Evolutionary conservation across 2,797 vertebrate genomes (phyloP).

Genomic region (Benthosema pterotum): DNA sequence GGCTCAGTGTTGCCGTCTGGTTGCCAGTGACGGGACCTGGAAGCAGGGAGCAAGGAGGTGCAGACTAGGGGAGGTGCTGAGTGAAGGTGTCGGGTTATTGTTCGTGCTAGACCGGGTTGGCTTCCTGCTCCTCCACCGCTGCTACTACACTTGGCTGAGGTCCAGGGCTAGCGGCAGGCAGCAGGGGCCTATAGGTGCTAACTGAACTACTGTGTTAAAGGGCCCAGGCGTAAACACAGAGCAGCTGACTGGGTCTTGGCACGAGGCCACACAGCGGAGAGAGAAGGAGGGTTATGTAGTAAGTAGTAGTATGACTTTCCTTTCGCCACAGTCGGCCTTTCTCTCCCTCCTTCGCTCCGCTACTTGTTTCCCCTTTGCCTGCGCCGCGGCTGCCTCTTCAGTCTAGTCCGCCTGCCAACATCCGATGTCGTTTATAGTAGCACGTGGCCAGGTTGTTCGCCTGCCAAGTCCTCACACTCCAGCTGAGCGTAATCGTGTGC

Average conservation of each 20-base stretch:
- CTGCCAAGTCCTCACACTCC: constrained; percentile 61
- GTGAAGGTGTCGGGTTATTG: constrained; percentile 58
- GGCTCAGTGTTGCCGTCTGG: no score
- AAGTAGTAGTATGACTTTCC: constrained; percentile 41
- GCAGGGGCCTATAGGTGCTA: constrained; percentile 58
- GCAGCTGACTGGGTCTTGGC: constrained; percentile 65
- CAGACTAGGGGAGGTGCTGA: constrained; percentile 23
- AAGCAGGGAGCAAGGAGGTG: constrained; percentile 16
- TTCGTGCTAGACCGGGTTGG: constrained; percentile 57
- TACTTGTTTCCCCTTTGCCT: not conserved
- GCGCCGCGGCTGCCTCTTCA: constrained; percentile 7
- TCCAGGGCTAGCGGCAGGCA: constrained; percentile 68
- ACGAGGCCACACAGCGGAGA: constrained; percentile 42
- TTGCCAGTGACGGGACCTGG: no score
- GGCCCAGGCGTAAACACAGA: constrained; percentile 69
- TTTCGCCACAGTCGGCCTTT: constrained; percentile 42
- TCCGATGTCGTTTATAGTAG: constrained; percentile 60
- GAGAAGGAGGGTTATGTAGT: constrained; percentile 33
- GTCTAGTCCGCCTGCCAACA: constrained; percentile 56
- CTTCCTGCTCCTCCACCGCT: not conserved
- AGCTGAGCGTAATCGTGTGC: constrained; percentile 50
- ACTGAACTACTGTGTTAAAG: constrained; percentile 77
- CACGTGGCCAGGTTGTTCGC: constrained; percentile 54
- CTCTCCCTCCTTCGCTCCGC: constrained; percentile 20
- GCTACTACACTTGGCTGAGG: constrained; percentile 59